phyloP scores from a whole-genome alignment of 2,113 vertebrate species.

The Clinocottus analis region DNA sequence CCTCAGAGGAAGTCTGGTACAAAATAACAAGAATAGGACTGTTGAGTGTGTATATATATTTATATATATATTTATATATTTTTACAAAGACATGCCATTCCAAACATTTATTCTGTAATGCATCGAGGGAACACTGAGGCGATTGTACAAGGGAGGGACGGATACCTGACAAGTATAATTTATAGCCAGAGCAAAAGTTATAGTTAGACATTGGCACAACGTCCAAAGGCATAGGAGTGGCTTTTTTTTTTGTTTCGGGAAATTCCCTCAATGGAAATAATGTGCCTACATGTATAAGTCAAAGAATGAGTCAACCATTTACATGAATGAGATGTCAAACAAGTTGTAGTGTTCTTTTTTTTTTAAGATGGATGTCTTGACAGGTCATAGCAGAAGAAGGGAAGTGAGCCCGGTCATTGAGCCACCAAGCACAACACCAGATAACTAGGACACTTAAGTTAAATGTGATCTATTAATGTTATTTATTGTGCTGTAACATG shows the following conservation, averaged over 20 bases:
- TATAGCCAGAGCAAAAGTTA: not conserved
- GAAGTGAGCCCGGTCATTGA: not conserved
- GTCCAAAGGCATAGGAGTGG: conserved; percentile 2
- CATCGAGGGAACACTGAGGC: conserved; percentile 1
- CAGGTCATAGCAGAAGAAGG: not conserved
- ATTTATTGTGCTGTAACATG: conserved; percentile 15
- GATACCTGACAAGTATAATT: conserved; percentile 2
- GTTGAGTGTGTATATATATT: not conserved
- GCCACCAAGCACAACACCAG: not conserved
- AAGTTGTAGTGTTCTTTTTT: not conserved
- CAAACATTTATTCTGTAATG: not conserved
- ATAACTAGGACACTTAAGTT: conserved; percentile 2
- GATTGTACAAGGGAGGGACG: not conserved
- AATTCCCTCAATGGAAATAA: conserved; percentile 19
- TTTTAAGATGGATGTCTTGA: not conserved
- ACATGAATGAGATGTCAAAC: not conserved
- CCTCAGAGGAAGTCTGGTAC: not conserved
- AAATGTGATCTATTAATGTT: conserved; percentile 18
- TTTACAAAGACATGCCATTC: not conserved
- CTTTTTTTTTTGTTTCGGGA: not conserved
- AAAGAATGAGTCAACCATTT: not conserved
- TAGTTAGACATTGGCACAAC: not conserved
- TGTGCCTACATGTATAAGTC: no score
- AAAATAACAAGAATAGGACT: not conserved
- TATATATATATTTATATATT: not conserved